Conservation (phyloP, 2,888 invertebrate genomes). For the Aphidius colemani region DNA sequence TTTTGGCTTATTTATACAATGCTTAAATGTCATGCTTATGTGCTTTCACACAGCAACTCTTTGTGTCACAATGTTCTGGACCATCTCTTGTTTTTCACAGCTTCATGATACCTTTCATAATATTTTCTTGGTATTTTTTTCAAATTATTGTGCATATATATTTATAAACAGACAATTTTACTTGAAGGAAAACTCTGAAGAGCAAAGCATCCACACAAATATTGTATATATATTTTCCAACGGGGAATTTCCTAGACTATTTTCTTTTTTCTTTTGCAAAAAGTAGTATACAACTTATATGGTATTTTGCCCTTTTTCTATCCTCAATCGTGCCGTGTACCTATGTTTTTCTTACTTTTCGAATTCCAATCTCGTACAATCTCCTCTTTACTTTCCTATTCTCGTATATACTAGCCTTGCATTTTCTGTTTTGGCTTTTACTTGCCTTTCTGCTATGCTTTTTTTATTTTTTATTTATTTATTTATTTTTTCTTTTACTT, state of each 20-base stretch:
- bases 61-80: too few relatives aligned
- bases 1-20: too few relatives aligned
- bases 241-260: constrained; percentile 27
- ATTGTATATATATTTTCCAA: background rate
- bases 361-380: constrained; percentile 35
- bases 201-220: too few relatives aligned
- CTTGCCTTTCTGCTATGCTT: background rate
- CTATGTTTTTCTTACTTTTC: constrained; percentile 24
- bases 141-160: background rate
- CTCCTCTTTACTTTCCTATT: constrained; percentile 28
- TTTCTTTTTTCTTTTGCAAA: too few relatives aligned
- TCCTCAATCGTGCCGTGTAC: constrained; percentile 15
- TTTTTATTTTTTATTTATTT: too few relatives aligned
- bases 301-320: too few relatives aligned
- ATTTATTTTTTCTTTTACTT: constrained; percentile 23
- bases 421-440: constrained; percentile 12
- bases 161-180: too few relatives aligned
- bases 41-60: too few relatives aligned
- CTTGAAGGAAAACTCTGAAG: too few relatives aligned
- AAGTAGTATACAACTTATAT: too few relatives aligned
- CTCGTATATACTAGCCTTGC: constrained; percentile 27
- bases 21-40: too few relatives aligned
- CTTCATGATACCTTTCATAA: too few relatives aligned
- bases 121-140: background rate
- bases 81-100: background rate